Evolutionary conservation across 53 echinoderm and acorn worm species (phyloP).

Genomic region (Henricia sp.): DNA sequence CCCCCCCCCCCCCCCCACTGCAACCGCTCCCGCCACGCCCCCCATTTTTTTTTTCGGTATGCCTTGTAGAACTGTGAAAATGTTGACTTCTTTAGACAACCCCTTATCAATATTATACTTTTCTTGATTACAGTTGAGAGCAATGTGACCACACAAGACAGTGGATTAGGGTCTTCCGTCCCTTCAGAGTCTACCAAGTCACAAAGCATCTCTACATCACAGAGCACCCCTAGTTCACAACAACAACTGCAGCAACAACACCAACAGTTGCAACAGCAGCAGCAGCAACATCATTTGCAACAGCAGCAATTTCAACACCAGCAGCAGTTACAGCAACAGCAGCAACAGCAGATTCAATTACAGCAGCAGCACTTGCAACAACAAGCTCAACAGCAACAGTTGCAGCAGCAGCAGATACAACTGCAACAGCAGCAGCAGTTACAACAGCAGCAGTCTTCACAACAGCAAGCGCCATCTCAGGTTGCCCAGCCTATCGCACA

Average conservation of each 20-base stretch:
- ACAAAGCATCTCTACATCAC: constrained; percentile 20
- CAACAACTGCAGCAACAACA: constrained; percentile 27
- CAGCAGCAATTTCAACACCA: constrained; percentile 63
- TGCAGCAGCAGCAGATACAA: constrained; percentile 39
- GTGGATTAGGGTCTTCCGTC: constrained; percentile 77
- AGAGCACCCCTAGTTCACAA: background rate
- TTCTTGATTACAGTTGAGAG: constrained; percentile 39
- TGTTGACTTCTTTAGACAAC: no score
- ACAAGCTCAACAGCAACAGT: constrained; percentile 28
- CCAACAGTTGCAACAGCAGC: constrained; percentile 28
- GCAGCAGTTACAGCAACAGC: constrained; percentile 33
- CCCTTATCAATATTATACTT: background rate
- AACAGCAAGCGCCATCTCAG: constrained; percentile 29
- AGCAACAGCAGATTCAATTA: constrained; percentile 41
- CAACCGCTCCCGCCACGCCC: no score
- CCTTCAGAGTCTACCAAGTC: constrained; percentile 59
- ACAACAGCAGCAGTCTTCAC: constrained; percentile 59
- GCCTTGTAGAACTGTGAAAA: no score
- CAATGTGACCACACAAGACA: constrained; percentile 70
- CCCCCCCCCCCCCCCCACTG: no score
- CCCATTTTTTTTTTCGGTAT: no score
- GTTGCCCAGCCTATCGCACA: constrained; percentile 41
- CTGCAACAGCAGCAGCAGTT: constrained; percentile 37
- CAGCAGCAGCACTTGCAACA: constrained; percentile 50
- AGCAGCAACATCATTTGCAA: constrained; percentile 45